Percentiles rank a stretch among this genome's conserved stretches.
Evolutionary conservation across 2,888 invertebrate genomes (phyloP).

Genomic region (Brachylomia viminalis): DNA sequence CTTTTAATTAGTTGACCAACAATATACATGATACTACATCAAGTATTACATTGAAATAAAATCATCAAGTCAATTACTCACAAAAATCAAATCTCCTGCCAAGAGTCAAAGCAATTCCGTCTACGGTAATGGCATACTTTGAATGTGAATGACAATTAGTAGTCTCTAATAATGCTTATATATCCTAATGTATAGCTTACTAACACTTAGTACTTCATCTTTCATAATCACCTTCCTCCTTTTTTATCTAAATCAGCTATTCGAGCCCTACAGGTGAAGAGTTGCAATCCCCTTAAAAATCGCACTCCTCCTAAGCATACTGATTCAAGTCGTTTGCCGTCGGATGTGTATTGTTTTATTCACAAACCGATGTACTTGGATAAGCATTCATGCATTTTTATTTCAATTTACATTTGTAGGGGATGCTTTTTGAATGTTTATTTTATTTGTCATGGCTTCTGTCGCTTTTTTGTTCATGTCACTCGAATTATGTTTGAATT

Average conservation of each 20-base stretch:
- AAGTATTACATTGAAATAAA: conserved; percentile 31
- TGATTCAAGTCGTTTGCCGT: conserved; percentile 64
- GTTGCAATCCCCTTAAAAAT: conserved; percentile 49
- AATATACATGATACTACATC: not conserved
- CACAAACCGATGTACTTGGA: conserved; percentile 74
- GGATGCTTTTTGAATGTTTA: conserved; percentile 68
- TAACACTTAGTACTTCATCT: not conserved
- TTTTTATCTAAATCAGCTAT: conserved; percentile 1
- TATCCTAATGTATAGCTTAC: not conserved
- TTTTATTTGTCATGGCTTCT: conserved; percentile 63
- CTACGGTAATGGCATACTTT: conserved; percentile 31
- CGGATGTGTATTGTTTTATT: conserved; percentile 78
- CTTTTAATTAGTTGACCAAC: not conserved
- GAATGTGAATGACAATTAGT: conserved; percentile 14
- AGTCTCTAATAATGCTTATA: not conserved
- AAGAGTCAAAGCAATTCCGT: conserved; percentile 47
- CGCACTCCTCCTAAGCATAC: conserved; percentile 54
- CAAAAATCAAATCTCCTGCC: conserved; percentile 33
- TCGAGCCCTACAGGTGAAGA: conserved; percentile 27
- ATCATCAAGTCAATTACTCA: conserved; percentile 45
- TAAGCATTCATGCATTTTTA: conserved; percentile 80
- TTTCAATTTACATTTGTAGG: conserved; percentile 78
- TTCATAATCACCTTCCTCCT: not conserved
- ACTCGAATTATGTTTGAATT: conserved; percentile 38
- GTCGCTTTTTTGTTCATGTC: conserved; percentile 45